phyloP scores from a whole-genome alignment of 2,797 vertebrate species.

The Helicolenus hilgendorfi region DNA sequence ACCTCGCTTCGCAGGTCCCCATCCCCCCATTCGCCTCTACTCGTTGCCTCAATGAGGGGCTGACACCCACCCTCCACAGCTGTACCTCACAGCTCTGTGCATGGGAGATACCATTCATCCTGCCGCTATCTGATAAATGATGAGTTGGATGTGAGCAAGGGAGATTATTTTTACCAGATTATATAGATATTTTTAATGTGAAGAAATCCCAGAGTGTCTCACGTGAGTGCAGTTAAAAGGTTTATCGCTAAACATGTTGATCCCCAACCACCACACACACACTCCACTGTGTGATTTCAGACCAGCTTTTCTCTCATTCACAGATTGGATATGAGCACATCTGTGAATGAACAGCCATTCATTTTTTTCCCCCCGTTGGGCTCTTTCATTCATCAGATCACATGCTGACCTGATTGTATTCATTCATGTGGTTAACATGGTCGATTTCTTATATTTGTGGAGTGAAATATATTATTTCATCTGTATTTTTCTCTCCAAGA shows the following conservation, averaged over 20 bases:
- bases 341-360: conserved; percentile 60
- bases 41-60: not conserved
- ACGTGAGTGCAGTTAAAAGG: not conserved
- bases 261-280: not conserved
- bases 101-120: not conserved
- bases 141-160: not conserved
- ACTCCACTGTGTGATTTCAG: conserved; percentile 7
- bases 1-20: not conserved
- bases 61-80: conserved; percentile 8
- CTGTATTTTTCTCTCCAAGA: not conserved
- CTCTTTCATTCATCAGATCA: conserved; percentile 48
- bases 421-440: conserved; percentile 3
- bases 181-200: not conserved
- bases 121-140: not conserved
- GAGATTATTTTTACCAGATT: conserved; percentile 21
- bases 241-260: conserved; percentile 16
- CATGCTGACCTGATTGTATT: not conserved
- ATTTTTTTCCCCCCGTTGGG: not conserved
- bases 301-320: conserved; percentile 46
- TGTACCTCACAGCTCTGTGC: not conserved
- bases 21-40: conserved; percentile 10
- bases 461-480: not conserved
- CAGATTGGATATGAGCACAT: conserved; percentile 34
- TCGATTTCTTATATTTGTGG: not conserved
- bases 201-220: not conserved